These are phyloP conservation scores for Thyatira batis DNA, from an alignment of 2,888 invertebrate genomes.

Conservation along the genomic window DNA sequence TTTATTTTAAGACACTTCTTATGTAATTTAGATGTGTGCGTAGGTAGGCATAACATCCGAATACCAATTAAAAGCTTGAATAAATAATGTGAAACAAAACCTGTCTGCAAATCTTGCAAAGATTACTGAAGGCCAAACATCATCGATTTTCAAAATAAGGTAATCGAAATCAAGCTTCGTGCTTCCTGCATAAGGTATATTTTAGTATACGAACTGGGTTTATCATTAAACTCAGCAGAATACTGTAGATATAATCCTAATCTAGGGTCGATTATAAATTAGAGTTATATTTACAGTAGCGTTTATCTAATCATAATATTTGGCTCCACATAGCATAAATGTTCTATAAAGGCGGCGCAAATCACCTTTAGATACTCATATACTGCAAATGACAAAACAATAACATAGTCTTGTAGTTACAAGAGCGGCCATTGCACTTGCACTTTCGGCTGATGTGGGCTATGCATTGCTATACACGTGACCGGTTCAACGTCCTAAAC, in stretches of 20 bases:
- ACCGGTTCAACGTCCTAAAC: slow-evolving; percentile 62
- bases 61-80: background rate
- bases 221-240: too few relatives aligned
- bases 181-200: too few relatives aligned
- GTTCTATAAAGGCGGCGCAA: background rate
- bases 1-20: background rate
- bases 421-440: slow-evolving; percentile 47
- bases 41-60: background rate
- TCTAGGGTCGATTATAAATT: too few relatives aligned
- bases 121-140: background rate
- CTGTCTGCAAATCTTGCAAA: background rate
- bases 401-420: background rate
- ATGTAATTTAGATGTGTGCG: background rate
- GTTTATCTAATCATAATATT: too few relatives aligned
- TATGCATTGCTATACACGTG: slow-evolving; percentile 37
- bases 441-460: slow-evolving; percentile 49
- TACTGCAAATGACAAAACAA: background rate
- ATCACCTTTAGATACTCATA: background rate
- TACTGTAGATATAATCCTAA: too few relatives aligned
- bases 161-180: too few relatives aligned
- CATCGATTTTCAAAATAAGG: too few relatives aligned
- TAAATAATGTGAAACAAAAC: background rate
- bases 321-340: background rate
- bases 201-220: too few relatives aligned
- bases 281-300: too few relatives aligned